These are phyloP conservation scores for Cossypha dichroa DNA, from an alignment of 2,797 vertebrate species.

Conservation along the genomic window DNA sequence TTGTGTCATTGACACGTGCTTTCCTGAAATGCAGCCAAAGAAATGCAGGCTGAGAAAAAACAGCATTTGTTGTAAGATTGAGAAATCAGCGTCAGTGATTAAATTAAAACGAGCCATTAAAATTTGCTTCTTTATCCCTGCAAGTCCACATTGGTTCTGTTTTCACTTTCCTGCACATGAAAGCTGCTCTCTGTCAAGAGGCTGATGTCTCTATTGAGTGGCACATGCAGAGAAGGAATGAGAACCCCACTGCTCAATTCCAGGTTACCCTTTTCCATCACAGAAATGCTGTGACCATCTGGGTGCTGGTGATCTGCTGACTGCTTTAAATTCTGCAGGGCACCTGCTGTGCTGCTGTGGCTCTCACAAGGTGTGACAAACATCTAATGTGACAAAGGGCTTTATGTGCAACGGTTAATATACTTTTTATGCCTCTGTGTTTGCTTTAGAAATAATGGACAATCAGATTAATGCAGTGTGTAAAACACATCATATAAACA, in stretches of 20 bases:
- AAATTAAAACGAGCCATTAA: not conserved
- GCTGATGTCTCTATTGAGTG: not conserved
- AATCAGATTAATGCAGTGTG: conserved; percentile 47
- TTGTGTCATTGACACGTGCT: not conserved
- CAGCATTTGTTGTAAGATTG: not conserved
- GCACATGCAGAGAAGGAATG: not conserved
- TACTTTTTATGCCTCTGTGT: conserved; percentile 23
- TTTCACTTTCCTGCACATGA: not conserved
- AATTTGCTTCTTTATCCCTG: not conserved
- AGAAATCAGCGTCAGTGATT: not conserved
- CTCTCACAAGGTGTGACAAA: conserved; percentile 18
- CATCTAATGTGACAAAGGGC: not conserved
- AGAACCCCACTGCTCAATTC: not conserved
- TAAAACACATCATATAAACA: conserved; percentile 3
- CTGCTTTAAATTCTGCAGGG: conserved; percentile 24
- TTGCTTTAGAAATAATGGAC: conserved; percentile 50
- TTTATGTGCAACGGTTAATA: conserved; percentile 41
- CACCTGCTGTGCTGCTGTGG: not conserved
- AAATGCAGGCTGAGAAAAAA: not conserved
- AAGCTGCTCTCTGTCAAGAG: not conserved
- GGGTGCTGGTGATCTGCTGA: rapidly evolving
- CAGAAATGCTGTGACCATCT: rapidly evolving
- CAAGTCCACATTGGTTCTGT: not conserved
- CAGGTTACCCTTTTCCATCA: not conserved
- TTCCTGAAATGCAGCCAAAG: not conserved